These are phyloP conservation scores for Drosophila sechellia DNA, from an alignment of 1,140 invertebrate genomes.

Conservation along the genomic window DNA sequence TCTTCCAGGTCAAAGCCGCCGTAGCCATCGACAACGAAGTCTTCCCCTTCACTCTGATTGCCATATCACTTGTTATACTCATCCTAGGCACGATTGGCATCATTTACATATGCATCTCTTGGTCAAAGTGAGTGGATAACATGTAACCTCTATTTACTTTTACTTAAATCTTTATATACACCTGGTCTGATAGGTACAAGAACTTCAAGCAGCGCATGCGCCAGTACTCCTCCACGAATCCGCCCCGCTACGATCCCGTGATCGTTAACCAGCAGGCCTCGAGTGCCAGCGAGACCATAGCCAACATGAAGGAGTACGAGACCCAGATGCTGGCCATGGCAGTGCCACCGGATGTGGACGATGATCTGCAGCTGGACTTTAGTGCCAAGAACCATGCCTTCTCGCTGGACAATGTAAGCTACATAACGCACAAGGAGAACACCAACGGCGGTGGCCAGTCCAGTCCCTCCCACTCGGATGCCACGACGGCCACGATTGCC, in stretches of 20 bases:
- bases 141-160: not conserved
- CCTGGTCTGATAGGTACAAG: slow-evolving; percentile 87
- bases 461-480: slow-evolving; percentile 92
- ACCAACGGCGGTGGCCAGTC: slow-evolving; percentile 89
- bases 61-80: slow-evolving; percentile 94
- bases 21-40: slow-evolving; percentile 89
- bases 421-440: slow-evolving; percentile 92
- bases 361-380: slow-evolving; percentile 93
- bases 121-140: slow-evolving; percentile 90
- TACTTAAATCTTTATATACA: not conserved
- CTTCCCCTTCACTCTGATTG: slow-evolving; percentile 94
- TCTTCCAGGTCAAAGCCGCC: slow-evolving; percentile 84
- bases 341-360: slow-evolving; percentile 91
- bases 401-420: slow-evolving; percentile 93
- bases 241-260: slow-evolving; percentile 90
- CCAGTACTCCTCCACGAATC: slow-evolving; percentile 88
- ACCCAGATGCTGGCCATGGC: slow-evolving; percentile 96
- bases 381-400: slow-evolving; percentile 94
- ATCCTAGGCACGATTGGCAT: slow-evolving; percentile 93
- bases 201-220: slow-evolving; percentile 92
- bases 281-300: slow-evolving; percentile 77
- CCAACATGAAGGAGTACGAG: slow-evolving; percentile 91
- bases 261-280: slow-evolving; percentile 87
- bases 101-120: slow-evolving; percentile 95
- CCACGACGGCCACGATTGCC: slow-evolving; percentile 90